Percentiles rank a stretch among this genome's conserved stretches.
These are phyloP conservation scores for Rhinolophus ferrumequinum DNA, from an alignment of 2,113 vertebrate genomes.

Conservation along the genomic window DNA sequence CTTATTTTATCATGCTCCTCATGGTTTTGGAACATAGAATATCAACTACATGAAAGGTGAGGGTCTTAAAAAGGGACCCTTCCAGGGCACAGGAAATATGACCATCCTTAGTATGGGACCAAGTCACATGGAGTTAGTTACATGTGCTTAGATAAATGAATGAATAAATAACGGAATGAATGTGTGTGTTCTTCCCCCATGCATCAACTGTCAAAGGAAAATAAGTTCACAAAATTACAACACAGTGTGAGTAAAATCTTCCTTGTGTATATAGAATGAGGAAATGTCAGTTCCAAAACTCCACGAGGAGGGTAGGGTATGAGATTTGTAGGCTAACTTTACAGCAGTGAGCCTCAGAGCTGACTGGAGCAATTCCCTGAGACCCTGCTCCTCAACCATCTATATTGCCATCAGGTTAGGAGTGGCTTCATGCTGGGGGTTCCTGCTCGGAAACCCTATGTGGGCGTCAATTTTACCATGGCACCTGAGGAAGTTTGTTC, in stretches of 20 bases:
- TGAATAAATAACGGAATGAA: neutral
- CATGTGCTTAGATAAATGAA: neutral
- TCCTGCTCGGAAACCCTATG: neutral
- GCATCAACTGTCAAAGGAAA: neutral
- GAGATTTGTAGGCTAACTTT: neutral
- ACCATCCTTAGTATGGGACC: neutral
- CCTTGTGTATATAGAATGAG: neutral
- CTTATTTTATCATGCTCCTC: neutral
- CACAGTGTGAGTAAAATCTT: neutral
- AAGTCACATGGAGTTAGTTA: neutral
- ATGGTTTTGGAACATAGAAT: neutral
- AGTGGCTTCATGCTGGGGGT: neutral
- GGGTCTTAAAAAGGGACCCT: neutral
- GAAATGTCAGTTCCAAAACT: neutral
- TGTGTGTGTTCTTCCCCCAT: neutral
- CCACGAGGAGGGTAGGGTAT: rapidly evolving
- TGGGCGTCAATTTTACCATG: neutral
- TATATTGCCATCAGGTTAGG: too few species aligned
- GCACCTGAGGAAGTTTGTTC: neutral
- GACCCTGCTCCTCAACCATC: neutral
- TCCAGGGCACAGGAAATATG: neutral
- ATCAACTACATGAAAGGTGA: neutral
- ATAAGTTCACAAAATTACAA: neutral
- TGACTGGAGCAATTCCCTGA: neutral
- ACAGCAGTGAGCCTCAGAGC: neutral